A percentile compares a stretch with the other conserved stretches of the same genome.
These are phyloP conservation scores for Popillia japonica DNA, from an alignment of 1,140 invertebrate species.

Conservation along the genomic window DNA sequence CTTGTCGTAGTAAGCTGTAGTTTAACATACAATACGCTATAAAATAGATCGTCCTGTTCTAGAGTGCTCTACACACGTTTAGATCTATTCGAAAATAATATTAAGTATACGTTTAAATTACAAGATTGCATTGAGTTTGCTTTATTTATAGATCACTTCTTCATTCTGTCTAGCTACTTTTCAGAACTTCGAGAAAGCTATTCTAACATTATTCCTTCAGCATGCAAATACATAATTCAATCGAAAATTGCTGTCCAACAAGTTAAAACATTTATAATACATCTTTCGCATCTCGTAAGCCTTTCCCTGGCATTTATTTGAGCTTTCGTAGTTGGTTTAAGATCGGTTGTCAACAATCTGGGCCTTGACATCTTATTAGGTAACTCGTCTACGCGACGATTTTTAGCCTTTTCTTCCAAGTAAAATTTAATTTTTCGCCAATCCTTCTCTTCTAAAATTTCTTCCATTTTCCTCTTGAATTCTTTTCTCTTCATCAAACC, in stretches of 20 bases:
- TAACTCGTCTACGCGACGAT: conserved; percentile 48
- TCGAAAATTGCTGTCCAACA: conserved; percentile 58
- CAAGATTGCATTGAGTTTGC: conserved; percentile 29
- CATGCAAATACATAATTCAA: conserved; percentile 45
- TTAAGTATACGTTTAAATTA: not conserved
- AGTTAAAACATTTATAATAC: conserved; percentile 55
- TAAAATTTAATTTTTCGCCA: conserved; percentile 53
- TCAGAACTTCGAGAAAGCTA: not conserved
- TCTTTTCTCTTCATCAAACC: conserved; percentile 56
- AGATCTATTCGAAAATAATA: conserved; percentile 4
- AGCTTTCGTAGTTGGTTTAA: conserved; percentile 34
- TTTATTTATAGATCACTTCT: conserved; percentile 5
- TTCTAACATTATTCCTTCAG: not conserved
- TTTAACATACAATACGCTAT: too few relatives aligned
- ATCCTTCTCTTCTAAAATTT: conserved; percentile 55
- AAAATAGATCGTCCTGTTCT: not conserved
- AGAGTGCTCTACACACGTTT: not conserved
- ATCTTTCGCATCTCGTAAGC: conserved; percentile 50
- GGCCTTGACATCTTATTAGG: conserved; percentile 51
- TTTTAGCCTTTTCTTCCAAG: conserved; percentile 53
- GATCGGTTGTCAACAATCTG: conserved; percentile 40
- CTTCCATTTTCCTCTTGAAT: conserved; percentile 50
- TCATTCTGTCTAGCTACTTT: not conserved
- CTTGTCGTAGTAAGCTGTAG: too few relatives aligned
- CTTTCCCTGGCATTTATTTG: conserved; percentile 11